Evolutionary conservation across 2,888 invertebrate genomes (phyloP), one percentile per base, ranked within the genome.

Genomic region (Phalera bucephala): DNA sequence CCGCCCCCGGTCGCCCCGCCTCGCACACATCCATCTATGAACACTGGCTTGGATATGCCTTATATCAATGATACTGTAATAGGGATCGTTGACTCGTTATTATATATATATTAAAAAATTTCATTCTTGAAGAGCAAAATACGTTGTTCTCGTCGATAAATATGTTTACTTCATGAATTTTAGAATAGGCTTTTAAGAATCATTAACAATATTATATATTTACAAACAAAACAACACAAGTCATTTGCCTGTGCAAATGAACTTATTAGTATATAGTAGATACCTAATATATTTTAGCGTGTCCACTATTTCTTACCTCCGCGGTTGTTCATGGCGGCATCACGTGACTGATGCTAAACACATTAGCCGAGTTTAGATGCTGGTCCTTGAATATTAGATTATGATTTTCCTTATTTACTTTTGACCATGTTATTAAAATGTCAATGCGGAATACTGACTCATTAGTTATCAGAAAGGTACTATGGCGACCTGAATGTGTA

Each of bases 1-100:
- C 57, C 59, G 57, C 60, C 70, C 40, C 66, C 66, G 57, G 62
- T 46, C 54, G 54, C 47, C 60, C 57, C 45, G 41, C 31, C 28
- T 9, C 29, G 11, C 19, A 19, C 22, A 22, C 29, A 8, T 11
- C 19, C 15, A 29, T 6, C 11, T 29, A 29, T 11, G 19, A 29
- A 29, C 19, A 19, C 9, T 10, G 28, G 4, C 17, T 6, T 28
- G 29, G 15, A 29, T 29, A 11, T 29, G 29, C 29, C 17, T 3
- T 11, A 4, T 29, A 29, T 19, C 29, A 19, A 29, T 17, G 29
- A 27, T 27, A 14, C 14, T 3, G 9, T 14, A 17, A 17, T 17
- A 17, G 17, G 5, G 28, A 15, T 15, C 28, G 15, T 28, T 29
- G 17, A 29, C 17, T 29, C n/a, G n/a, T n/a, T n/a, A n/a, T n/a